Base-by-base conservation (phyloP, 1,140 invertebrate genomes). In the Drosophila albomicans region DNA sequence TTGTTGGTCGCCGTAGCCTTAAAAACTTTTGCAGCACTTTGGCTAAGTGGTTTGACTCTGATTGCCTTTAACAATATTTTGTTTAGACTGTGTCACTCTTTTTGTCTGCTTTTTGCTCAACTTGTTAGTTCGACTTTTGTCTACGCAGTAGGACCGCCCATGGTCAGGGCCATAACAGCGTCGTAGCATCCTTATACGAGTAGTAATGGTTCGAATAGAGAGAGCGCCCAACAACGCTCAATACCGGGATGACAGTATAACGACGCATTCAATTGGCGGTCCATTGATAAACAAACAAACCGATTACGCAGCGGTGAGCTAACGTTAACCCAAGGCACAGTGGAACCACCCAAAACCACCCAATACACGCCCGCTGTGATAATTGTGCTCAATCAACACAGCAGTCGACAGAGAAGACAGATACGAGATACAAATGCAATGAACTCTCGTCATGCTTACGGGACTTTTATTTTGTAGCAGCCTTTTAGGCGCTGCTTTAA, bases 271-370 rank as follows among this genome's bases (percentile, higher is more conserved):
- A 87, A 88, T 59, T 28, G 71, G 58, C 66, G 67, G 56, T 82
- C 74, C 38, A 74, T 78, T 77, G 73, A 75, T 67, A 78, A 77
- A 89, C 74, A 87, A 87, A 87, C 82, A 87, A 87, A 75, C 77
- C 84, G 84, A 87, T 87, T 87, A 87, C 84, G 67, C 84, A 87
- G 84, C 84, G 75, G 85, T 88, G 48, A 51, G 65, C 79, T 76
- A 68, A 63, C 68, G 25, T 64, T 59, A 30, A 35, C 71, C 38
- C 54, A 32, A 16, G 35, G 45, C 54, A 16, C 43, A 15, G 7
- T 59, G 48, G 49, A 62, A 57, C 15, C 15, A 48, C 28, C 46
- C 10, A 57, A 0, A 56, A 11, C 38, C 10, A 35, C 13, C 35
- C 45, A 51, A 16, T 15, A 3, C 20, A 25, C 38, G 13, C 57